Evolutionary conservation across 2,113 vertebrate genomes (phyloP), one percentile per base, ranked within the genome.

Genomic region (Actenoides lindsayi): DNA sequence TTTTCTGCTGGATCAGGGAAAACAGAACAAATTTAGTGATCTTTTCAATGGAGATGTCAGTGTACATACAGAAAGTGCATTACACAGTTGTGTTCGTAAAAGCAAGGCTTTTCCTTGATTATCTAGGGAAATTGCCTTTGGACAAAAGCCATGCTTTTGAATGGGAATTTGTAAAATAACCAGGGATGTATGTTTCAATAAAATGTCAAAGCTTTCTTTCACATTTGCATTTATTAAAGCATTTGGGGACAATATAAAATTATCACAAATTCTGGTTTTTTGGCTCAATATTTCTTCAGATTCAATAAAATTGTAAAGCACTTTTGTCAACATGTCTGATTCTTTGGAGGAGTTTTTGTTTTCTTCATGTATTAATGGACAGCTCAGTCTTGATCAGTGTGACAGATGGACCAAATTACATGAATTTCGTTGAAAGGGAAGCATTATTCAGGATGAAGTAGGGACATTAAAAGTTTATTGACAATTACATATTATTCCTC

Each of bases 401-500:
- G 70, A 80, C 33, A 90, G 94, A 87, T 2, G 1, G 31, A 59
- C 90, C 39, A 84, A 5, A 5, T 51, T 81, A 59, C 57, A 68
- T 31, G 5, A 77, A 71, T 69, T 88, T 81, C 24, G 86, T 92
- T 57, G 30, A 82, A 88, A 94, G 83, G 23, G 21, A 83, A 71
- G 5, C 6, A 5, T 59, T 83, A 4, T 64, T 83, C 44, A 87
- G 23, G 21, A 74, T 51, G 42, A 95, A 83, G 11, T 41, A 50
- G 75, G 73, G 76, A 69, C 31, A 81, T 80, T 84, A 93, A 93
- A 80, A 70, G 17, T 91, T 84, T 84, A 88, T 57, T 90, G 81
- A 60, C 41, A 94, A 35, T 53, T 83, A 64, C 13, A 25, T 2
- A 3, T n/a, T 92, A 53, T 54, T 74, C 30, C 69, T 91, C 70